Evolutionary conservation across 35 echinoderm and acorn worm species (phyloP), one percentile per base, ranked within the genome.

Genomic region (Hemicentrotus pulcherrimus): DNA sequence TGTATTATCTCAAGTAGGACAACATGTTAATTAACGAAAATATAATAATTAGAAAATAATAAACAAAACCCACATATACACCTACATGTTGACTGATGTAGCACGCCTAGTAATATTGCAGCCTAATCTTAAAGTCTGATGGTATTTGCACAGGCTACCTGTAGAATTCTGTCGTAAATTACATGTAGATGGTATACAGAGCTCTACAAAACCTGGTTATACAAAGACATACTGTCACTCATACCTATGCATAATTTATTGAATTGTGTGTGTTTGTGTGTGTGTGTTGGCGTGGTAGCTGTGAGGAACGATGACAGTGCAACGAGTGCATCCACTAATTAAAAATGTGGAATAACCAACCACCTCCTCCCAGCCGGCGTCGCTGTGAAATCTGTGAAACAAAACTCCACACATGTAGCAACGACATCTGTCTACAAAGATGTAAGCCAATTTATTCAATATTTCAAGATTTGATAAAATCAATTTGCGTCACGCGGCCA

Each of bases 391-490:
- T 18, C 19, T 18, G 24, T 28, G 61, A 70, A 24, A 70, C 61
- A 28, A 70, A 78, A 78, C 65, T 55, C 65, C 65, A 78, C 65
- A 78, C 65, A 78, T n/a, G 65, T 78, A 78, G 4, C 65, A 28
- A 22, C 28, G 19, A 78, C 65, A 78, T 78, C 65, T 78, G 65
- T 78, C 22, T 78, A 78, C 65, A 28, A n/a, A 78, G 65, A 78
- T 78, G 65, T 78, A 78, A 78, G 65, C 65, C 28, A n/a, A 78
- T 78, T 22, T 78, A n/a, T 78, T 78, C 65, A 78, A 78, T 78
- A 78, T 78, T 78, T 78, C 65, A 78, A 22, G 28, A 78, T 78
- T 78, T 78, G 65, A 78, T 78, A 22, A 78, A 78, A 78, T 78
- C 65, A 78, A 78, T 78, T 78, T 78, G 65, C 65, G 65, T 78